Evolutionary conservation across 2,797 vertebrate species (phyloP), one percentile per base, ranked within the genome.

Genomic region (Squalus acanthias): DNA sequence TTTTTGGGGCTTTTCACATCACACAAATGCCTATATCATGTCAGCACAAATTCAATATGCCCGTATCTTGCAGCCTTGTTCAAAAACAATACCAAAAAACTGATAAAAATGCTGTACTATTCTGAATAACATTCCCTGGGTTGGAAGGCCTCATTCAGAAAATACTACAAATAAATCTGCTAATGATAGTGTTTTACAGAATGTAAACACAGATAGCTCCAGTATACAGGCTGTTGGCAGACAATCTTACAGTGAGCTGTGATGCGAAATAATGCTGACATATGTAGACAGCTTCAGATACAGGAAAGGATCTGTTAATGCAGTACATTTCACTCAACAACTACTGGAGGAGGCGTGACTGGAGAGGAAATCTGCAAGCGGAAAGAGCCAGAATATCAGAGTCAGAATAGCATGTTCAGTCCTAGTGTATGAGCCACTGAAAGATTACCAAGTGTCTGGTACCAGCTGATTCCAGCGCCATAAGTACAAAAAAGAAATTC

Each of bases 291-390:
- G 89, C 89, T 92, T 92, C 29, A 92, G 33, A 65, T 92, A 65
- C 60, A 7, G 96, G 65, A 96, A 96, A 96, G 63, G 1, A 97
- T 70, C 4, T 76, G 20, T 96, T 97, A 96, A 94, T 96, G 96
- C 60, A 96, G 96, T 93, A 65, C 1, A 96, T 96, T 97, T 96
- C 97, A 96, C 63, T 96, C 96, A 96, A 24, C 39, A 97, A 96
- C 39, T 93, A 96, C 96, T 94, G 96, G 97, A 97, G 96, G 67
- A 69, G 88, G 60, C 15, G 17, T 67, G 60, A 91, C 24, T 92
- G 57, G 13, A 65, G 13, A 67, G 89, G 12, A 92, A 92, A 92
- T 63, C 29, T 92, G 13, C 53, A 63, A 92, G 60, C 13, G 4
- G 89, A 33, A 26, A 91, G 53, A 88, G 22, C 24, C 87, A 89